These are phyloP conservation scores for Metacarcinus magister DNA, from an alignment of 2,888 invertebrate species.

Conservation along the genomic window DNA sequence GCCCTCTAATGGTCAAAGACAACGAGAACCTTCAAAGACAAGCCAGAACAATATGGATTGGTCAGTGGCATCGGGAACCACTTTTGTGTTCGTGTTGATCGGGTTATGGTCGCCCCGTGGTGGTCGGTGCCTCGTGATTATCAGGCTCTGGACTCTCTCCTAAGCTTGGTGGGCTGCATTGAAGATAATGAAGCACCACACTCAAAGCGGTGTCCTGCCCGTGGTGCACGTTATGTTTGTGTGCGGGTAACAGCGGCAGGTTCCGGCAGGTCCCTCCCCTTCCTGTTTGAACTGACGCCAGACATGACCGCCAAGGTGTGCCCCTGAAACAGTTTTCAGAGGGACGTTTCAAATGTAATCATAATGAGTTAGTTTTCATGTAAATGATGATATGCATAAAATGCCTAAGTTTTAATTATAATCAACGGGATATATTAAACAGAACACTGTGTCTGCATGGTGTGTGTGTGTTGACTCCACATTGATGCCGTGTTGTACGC, in stretches of 20 bases:
- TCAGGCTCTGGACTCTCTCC: background rate
- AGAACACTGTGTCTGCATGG: background rate
- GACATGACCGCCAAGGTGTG: background rate
- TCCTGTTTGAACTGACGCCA: background rate
- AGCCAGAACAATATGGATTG: background rate
- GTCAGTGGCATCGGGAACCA: background rate
- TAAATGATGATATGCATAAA: background rate
- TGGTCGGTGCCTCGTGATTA: background rate
- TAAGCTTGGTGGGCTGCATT: too few species aligned
- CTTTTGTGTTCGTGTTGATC: background rate
- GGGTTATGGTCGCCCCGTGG: background rate
- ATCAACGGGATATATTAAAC: background rate
- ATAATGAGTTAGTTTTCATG: background rate
- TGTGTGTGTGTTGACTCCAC: background rate
- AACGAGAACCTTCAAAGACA: conserved; percentile 14
- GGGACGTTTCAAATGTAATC: background rate
- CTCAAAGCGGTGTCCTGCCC: too few species aligned
- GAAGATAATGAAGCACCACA: too few species aligned
- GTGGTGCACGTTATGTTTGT: background rate
- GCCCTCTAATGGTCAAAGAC: conserved; percentile 55
- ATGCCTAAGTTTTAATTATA: background rate
- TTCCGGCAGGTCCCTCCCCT: background rate
- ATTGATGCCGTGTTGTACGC: background rate
- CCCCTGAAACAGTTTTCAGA: too few species aligned
- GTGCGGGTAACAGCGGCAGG: background rate